Conservation (phyloP, 2,888 invertebrate genomes). For the Mythimna ferrago region DNA sequence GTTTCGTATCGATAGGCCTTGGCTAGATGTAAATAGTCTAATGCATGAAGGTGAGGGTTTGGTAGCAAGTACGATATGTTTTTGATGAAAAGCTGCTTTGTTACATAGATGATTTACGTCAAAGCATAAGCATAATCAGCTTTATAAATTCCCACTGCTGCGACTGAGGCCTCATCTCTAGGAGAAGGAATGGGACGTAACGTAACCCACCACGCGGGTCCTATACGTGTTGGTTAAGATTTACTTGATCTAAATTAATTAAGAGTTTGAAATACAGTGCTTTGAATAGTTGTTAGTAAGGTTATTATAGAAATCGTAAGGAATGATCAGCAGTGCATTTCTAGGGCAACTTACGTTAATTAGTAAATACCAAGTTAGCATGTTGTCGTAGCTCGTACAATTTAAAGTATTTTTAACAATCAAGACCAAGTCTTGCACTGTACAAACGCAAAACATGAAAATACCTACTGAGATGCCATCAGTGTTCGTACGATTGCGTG, state of each 20-base stretch:
- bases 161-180: no score
- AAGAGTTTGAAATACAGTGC: not conserved
- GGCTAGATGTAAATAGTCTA: conserved; percentile 20
- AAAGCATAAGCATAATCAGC: no score
- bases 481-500: conserved; percentile 5
- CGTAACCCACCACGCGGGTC: no score
- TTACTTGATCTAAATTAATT: not conserved
- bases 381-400: not conserved
- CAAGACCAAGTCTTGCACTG: conserved; percentile 2
- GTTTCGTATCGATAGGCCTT: conserved; percentile 35
- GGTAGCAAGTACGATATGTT: conserved; percentile 13
- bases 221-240: not conserved
- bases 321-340: not conserved
- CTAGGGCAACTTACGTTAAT: not conserved
- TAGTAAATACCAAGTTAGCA: not conserved
- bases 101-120: not conserved
- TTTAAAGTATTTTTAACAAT: conserved; percentile 8
- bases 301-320: not conserved
- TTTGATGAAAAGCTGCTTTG: not conserved
- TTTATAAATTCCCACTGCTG: no score
- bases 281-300: not conserved
- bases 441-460: conserved; percentile 9
- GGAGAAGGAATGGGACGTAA: no score
- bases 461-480: conserved; percentile 2
- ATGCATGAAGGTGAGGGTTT: conserved; percentile 17